Conservation (phyloP, 2,888 invertebrate genomes). For the Carterocephalus palaemon region DNA sequence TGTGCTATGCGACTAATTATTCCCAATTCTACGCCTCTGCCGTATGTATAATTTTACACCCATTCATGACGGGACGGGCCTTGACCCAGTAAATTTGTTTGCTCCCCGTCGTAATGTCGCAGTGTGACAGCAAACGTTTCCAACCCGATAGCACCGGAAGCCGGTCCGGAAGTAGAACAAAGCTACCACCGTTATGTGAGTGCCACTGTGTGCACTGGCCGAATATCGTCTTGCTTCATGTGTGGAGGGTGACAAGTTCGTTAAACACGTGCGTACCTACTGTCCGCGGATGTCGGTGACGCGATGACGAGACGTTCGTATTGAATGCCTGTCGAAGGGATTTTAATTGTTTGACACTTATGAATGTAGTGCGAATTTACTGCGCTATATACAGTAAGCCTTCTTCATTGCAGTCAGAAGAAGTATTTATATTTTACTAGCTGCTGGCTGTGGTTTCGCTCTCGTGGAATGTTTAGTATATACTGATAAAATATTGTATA, state of each 20-base stretch:
- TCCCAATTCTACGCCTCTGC: constrained; percentile 47
- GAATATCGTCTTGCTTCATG: constrained; percentile 34
- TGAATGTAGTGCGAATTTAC: background rate
- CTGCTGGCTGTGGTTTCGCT: too few species aligned
- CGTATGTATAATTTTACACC: constrained; percentile 40
- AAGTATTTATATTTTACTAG: too few species aligned
- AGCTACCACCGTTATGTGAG: constrained; percentile 68
- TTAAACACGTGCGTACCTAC: constrained; percentile 10
- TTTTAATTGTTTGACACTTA: constrained; percentile 2
- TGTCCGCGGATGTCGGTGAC: constrained; percentile 17
- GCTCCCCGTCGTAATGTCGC: constrained; percentile 57
- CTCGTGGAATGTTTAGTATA: too few species aligned
- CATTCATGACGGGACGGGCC: constrained; percentile 55
- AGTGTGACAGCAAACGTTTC: constrained; percentile 49
- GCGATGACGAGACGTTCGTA: constrained; percentile 3
- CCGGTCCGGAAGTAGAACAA: constrained; percentile 63
- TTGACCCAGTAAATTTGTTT: constrained; percentile 66
- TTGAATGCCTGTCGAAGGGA: constrained; percentile 6
- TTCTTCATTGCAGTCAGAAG: background rate
- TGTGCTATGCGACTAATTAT: constrained; percentile 42
- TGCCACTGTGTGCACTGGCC: constrained; percentile 48
- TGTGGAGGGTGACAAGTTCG: constrained; percentile 13
- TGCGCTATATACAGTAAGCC: constrained; percentile 3
- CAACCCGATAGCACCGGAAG: constrained; percentile 66
- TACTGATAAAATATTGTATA: too few species aligned